Base-by-base conservation (phyloP, 2,113 vertebrate genomes). In the Ctenomys sociabilis region DNA sequence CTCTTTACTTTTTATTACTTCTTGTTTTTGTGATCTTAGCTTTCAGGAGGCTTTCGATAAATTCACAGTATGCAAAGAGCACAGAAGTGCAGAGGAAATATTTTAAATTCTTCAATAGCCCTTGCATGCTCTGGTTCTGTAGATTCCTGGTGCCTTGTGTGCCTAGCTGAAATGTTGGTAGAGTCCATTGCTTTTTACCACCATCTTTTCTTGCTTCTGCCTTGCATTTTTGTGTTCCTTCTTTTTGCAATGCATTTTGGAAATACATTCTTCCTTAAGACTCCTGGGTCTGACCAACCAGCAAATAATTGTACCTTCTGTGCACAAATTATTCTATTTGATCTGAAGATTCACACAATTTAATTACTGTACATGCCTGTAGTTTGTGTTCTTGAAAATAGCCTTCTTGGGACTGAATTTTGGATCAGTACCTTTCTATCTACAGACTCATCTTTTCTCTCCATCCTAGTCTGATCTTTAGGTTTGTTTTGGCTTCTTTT, bases 381-480 rank as follows among this genome's bases (percentile, higher is more conserved):
- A 68, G 45, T 93, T 84, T 85, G 3, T 59, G 19, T 90, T 94
- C 43, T 89, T 95, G 40, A 81, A 95, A 83, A 52, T 94, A 49
- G 63, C 17, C 88, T 57, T 92, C 35, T 61, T 64, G 52, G 16
- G 10, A 8, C 77, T 88, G 40, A 59, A 59, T 72, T 85, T 91
- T 63, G 75, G 59, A 70, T 28, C 7, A 43, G 14, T 85, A 81
- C 8, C 30, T 24, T 89, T 85, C 3, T 94, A 2, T 63, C 30
- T 91, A n/a, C 0, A 52, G 66, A n/a, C 45, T 63, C 49, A 64
- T 26, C 82, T 95, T 87, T 14, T 68, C 54, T 93, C 66, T 85
- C 40, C 24, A 63, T 24, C 63, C 12, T 35, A 64, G 26, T 30
- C 17, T 7, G 11, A 24, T 77, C 24, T 21, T 52, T 52, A 32